Conservation (phyloP, 2,888 invertebrate species). For the Adineta ricciae region DNA sequence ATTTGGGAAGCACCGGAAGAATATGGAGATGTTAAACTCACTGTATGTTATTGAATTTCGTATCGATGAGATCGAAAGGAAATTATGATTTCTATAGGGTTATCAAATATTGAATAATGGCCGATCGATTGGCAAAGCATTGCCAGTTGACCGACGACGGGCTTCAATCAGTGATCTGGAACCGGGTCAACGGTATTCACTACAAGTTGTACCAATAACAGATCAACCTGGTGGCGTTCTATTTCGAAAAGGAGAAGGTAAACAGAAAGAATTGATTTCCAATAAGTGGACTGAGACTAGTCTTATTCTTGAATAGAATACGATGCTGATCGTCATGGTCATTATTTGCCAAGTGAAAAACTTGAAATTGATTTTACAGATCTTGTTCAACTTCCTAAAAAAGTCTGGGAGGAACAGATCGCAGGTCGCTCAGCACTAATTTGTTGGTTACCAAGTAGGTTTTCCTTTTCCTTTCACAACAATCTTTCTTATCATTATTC, state of each 20-base stretch:
- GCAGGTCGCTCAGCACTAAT: constrained; percentile 50
- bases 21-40: constrained; percentile 46
- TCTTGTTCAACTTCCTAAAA: constrained; percentile 44
- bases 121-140: constrained; percentile 46
- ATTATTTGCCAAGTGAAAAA: constrained; percentile 19
- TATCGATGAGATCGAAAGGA: neutral
- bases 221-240: constrained; percentile 46
- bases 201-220: constrained; percentile 48
- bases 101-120: constrained; percentile 49
- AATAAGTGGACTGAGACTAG: neutral
- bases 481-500: neutral
- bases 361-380: constrained; percentile 42
- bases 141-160: constrained; percentile 45
- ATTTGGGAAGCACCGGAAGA: constrained; percentile 49
- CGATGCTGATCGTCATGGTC: neutral
- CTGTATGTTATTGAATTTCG: constrained; percentile 38
- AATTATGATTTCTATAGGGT: constrained; percentile 37
- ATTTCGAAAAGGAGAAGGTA: neutral
- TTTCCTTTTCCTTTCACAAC: neutral
- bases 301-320: neutral
- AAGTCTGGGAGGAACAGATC: constrained; percentile 47
- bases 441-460: constrained; percentile 47
- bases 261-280: neutral
- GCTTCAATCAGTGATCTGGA: constrained; percentile 44
- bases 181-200: constrained; percentile 45